These are phyloP conservation scores for Digitonthophagus gazella DNA, from an alignment of 2,888 invertebrate genomes.

Conservation along the genomic window DNA sequence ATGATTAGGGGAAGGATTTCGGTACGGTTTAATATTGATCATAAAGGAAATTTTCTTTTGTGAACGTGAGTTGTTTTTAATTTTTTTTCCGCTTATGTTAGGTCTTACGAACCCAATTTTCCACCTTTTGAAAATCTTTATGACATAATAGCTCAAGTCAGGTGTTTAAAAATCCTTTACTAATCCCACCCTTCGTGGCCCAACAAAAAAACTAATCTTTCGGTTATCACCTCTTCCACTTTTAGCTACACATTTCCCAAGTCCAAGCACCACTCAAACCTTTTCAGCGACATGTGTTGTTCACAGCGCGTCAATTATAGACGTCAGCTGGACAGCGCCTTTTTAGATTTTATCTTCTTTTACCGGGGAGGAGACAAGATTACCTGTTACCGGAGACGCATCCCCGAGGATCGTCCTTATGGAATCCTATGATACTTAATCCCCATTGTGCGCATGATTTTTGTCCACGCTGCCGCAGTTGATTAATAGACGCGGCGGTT, in stretches of 20 bases:
- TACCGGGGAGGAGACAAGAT: neutral
- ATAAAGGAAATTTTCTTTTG: neutral
- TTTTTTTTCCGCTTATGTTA: too few species aligned
- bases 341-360: neutral
- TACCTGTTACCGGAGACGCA: neutral
- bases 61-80: too few species aligned
- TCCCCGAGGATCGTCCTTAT: neutral
- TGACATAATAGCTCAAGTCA: neutral
- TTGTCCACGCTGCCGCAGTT: neutral
- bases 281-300: neutral
- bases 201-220: neutral
- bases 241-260: neutral
- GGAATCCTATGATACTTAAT: neutral
- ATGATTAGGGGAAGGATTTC: neutral
- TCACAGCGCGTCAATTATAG: neutral
- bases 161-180: neutral
- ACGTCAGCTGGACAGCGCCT: neutral
- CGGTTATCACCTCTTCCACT: neutral
- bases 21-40: neutral
- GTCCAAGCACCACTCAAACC: neutral
- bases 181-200: too few species aligned
- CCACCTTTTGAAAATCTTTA: too few species aligned
- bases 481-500: conserved; percentile 3
- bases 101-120: too few species aligned
- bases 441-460: neutral